A percentile compares a stretch with the other conserved stretches of the same genome.
Conservation (phyloP, 2,113 vertebrate species). For the Siphamia tubifer region DNA sequence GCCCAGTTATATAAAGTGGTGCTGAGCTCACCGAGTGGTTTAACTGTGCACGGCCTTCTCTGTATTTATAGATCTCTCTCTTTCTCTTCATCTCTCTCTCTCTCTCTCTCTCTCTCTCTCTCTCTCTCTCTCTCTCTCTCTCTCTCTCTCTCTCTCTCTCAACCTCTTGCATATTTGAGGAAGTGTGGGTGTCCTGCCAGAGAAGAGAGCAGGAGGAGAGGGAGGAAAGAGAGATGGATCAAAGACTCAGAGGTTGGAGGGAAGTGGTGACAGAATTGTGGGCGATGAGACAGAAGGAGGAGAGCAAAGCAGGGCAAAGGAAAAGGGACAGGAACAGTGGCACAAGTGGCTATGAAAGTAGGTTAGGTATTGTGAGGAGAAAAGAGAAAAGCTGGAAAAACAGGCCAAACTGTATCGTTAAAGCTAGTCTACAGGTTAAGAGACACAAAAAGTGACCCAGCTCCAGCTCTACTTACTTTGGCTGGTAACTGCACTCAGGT, state of each 20-base stretch:
- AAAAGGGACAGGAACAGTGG: background rate
- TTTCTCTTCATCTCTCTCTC: background rate
- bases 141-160: constrained; percentile 9
- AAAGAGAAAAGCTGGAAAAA: background rate
- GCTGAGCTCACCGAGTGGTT: constrained; percentile 48
- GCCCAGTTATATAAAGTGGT: constrained; percentile 70
- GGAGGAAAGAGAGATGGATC: constrained; percentile 26
- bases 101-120: constrained; percentile 4
- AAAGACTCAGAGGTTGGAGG: constrained; percentile 42
- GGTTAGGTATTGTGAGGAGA: constrained; percentile 12
- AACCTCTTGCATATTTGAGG: constrained; percentile 50
- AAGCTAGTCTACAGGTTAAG: constrained; percentile 1
- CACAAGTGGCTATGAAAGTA: constrained; percentile 45
- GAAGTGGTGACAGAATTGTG: constrained; percentile 41
- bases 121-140: constrained; percentile 4
- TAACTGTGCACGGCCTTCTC: constrained; percentile 57
- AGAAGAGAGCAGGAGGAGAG: constrained; percentile 29
- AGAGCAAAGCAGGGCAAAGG: constrained; percentile 28
- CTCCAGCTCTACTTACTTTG: background rate
- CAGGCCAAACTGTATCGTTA: background rate
- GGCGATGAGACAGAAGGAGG: constrained; percentile 25
- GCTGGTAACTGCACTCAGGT: background rate
- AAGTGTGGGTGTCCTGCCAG: constrained; percentile 61
- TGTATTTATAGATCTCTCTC: constrained; percentile 74
- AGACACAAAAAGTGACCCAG: background rate